Evolutionary conservation across 2,113 vertebrate species (phyloP).

Genomic region (Phasianus colchicus): DNA sequence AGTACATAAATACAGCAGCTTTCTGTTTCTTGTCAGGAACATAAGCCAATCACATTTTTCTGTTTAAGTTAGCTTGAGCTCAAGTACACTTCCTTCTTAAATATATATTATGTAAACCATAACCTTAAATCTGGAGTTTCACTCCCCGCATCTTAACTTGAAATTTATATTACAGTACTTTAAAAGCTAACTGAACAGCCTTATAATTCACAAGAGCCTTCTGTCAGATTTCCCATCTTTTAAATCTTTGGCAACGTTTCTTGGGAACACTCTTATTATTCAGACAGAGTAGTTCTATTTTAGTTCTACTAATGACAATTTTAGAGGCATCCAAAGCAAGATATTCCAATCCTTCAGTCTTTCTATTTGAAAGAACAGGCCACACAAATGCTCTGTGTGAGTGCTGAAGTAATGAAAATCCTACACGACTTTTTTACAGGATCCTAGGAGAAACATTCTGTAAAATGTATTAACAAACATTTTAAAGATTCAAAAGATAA

Average conservation of each 20-base stretch:
- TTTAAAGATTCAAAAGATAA: not conserved
- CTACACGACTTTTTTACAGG: too few relatives aligned
- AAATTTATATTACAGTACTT: conserved; percentile 31
- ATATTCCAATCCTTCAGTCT: not conserved
- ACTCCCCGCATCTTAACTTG: not conserved
- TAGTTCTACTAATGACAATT: not conserved
- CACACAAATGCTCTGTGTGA: not conserved
- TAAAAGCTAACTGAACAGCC: conserved; percentile 13
- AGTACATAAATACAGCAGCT: conserved; percentile 43
- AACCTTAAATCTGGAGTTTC: not conserved
- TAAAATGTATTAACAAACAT: conserved; percentile 22
- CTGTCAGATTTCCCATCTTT: conserved; percentile 2
- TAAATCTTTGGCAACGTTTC: conserved; percentile 51
- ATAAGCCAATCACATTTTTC: conserved; percentile 22
- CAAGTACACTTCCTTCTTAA: conserved; percentile 45
- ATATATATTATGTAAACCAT: conserved; percentile 23
- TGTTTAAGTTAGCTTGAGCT: conserved; percentile 29
- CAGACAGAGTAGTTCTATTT: not conserved
- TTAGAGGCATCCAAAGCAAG: not conserved
- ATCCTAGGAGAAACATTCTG: conserved; percentile 55
- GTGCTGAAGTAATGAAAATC: conserved; percentile 23
- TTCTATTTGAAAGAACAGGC: conserved; percentile 26
- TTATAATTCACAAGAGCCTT: conserved; percentile 9
- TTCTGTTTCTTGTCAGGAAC: conserved; percentile 45
- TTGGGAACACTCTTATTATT: conserved; percentile 17